Evolutionary conservation across 1,140 invertebrate species (phyloP).

Genomic region (Euura saliciscinereae): DNA sequence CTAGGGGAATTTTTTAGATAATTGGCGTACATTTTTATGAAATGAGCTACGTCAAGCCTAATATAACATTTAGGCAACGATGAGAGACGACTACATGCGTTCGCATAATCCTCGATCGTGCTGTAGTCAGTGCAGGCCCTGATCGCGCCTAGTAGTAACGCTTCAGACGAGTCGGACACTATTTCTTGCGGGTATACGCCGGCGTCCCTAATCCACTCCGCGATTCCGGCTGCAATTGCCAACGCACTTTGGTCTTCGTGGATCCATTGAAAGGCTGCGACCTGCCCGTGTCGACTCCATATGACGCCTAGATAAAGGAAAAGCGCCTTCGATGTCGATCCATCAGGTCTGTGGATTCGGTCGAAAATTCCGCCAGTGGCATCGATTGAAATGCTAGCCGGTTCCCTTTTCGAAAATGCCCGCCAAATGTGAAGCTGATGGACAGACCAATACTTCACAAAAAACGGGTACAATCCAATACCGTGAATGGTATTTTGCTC

Average conservation of each 20-base stretch:
- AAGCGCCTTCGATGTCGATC: background rate
- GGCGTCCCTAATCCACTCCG: background rate
- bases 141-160: conserved; percentile 8
- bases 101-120: conserved; percentile 21
- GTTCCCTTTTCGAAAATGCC: background rate
- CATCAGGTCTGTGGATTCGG: background rate
- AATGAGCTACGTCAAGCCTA: conserved; percentile 23
- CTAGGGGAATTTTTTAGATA: conserved; percentile 9
- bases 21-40: conserved; percentile 20
- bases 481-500: background rate
- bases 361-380: background rate
- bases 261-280: background rate
- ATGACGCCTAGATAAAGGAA: background rate
- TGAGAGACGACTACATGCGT: conserved; percentile 11
- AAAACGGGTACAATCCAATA: conserved; percentile 20
- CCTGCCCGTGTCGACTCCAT: background rate
- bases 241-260: background rate
- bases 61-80: conserved; percentile 13
- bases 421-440: conserved; percentile 12
- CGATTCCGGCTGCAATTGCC: background rate
- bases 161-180: conserved; percentile 15
- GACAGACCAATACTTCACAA: conserved; percentile 20
- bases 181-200: conserved; percentile 6
- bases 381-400: background rate
- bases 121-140: conserved; percentile 8